phyloP scores from a whole-genome alignment of 2,113 vertebrate genomes.

The Entomyzon cyanotis region DNA sequence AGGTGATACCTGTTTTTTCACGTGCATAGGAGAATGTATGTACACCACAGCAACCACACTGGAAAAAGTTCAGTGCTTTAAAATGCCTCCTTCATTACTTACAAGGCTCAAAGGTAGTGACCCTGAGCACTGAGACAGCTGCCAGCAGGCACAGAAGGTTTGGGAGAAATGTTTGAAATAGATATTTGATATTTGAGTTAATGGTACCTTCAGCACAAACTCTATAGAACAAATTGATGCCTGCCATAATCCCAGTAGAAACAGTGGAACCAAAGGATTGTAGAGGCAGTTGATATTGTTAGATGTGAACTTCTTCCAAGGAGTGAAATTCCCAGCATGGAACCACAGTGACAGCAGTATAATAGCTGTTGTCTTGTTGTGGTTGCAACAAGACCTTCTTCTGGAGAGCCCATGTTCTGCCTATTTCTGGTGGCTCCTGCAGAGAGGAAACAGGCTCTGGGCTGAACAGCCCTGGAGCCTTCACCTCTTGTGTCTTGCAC shows the following conservation, averaged over 20 bases:
- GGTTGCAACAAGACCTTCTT: neutral
- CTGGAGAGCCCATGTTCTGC: neutral
- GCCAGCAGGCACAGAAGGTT: neutral
- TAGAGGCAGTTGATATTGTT: neutral
- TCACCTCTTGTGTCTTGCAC: neutral
- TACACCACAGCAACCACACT: neutral
- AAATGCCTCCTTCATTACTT: neutral
- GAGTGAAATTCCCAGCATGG: neutral
- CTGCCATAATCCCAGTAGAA: neutral
- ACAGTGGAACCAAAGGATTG: neutral
- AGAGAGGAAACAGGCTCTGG: neutral
- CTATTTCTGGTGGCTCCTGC: neutral
- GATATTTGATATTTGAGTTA: neutral
- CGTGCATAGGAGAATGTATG: neutral
- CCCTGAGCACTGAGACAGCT: neutral
- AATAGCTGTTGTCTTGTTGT: neutral
- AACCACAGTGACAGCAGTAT: neutral
- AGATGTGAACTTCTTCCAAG: neutral
- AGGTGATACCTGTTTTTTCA: constrained; percentile 32
- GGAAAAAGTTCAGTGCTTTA: constrained; percentile 1
- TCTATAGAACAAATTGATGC: neutral
- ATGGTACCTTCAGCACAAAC: neutral
- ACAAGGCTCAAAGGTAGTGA: neutral
- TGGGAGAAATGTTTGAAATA: neutral
- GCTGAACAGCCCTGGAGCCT: neutral